These are phyloP conservation scores for Baryphthengus martii DNA, from an alignment of 2,113 vertebrate species.

Conservation along the genomic window DNA sequence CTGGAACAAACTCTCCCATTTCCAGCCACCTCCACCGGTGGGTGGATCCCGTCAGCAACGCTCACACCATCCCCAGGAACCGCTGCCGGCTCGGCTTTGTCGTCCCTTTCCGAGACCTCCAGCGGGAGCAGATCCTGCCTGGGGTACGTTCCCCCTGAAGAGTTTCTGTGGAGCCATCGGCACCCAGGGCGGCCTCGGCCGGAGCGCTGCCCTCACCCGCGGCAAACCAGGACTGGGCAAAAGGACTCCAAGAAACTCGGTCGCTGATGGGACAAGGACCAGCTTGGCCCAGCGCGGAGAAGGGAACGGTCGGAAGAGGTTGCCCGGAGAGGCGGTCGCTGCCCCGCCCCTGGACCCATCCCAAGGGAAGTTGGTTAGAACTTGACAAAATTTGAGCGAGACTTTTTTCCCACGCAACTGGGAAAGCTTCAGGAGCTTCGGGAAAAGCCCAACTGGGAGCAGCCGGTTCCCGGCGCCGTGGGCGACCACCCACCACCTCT, in stretches of 20 bases:
- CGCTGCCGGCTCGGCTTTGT: background rate
- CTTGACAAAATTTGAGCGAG: too few relatives aligned
- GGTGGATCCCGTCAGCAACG: too few relatives aligned
- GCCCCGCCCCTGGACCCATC: too few relatives aligned
- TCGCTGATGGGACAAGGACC: background rate
- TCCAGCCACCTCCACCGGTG: too few relatives aligned
- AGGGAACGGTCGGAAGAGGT: too few relatives aligned
- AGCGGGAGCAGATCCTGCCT: background rate
- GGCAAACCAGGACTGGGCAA: too few relatives aligned
- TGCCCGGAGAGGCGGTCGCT: too few relatives aligned
- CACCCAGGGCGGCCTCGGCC: background rate
- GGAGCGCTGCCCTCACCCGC: background rate
- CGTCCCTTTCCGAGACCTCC: background rate
- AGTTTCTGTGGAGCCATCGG: background rate
- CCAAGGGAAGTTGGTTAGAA: too few relatives aligned
- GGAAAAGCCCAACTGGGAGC: background rate
- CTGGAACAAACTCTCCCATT: background rate
- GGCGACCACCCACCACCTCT: background rate
- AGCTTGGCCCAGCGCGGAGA: background rate
- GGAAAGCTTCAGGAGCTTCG: background rate
- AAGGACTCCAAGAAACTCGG: background rate
- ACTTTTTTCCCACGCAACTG: too few relatives aligned
- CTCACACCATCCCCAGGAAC: too few relatives aligned
- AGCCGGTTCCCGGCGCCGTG: background rate
- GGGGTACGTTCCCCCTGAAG: background rate